Conservation (phyloP, 2,888 invertebrate species). For the Harpagoxenus sublaevis region DNA sequence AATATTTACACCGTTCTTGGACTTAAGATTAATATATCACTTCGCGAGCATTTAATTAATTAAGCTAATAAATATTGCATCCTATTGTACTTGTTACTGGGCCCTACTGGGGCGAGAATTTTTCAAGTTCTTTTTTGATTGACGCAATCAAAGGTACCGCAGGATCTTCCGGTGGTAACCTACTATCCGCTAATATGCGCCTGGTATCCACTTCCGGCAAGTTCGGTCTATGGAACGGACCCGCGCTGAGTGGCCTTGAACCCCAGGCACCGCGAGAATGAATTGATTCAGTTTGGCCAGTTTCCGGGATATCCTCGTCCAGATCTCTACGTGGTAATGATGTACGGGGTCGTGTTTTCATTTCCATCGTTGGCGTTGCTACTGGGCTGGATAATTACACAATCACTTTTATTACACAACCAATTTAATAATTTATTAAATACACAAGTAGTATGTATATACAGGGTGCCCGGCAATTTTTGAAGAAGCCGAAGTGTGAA, state of each 20-base stretch:
- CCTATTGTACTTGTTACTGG: neutral
- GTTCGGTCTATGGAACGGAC: slow-evolving; percentile 88
- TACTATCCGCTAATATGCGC: slow-evolving; percentile 88
- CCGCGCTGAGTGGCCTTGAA: slow-evolving; percentile 89
- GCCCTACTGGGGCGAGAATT: slow-evolving; percentile 73
- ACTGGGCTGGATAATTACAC: slow-evolving; percentile 72
- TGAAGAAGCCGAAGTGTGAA: no score
- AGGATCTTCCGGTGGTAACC: slow-evolving; percentile 90
- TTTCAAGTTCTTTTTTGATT: slow-evolving; percentile 91
- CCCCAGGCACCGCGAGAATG: slow-evolving; percentile 83
- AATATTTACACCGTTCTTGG: slow-evolving; percentile 42
- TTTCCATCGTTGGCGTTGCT: slow-evolving; percentile 75
- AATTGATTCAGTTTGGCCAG: slow-evolving; percentile 73
- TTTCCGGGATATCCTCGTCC: slow-evolving; percentile 77
- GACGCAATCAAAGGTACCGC: slow-evolving; percentile 94
- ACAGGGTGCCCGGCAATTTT: neutral
- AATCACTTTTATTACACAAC: neutral
- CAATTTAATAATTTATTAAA: neutral
- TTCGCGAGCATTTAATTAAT: neutral
- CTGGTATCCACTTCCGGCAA: slow-evolving; percentile 87
- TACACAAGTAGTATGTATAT: neutral
- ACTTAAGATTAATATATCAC: slow-evolving; percentile 5
- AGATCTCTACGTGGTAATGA: slow-evolving; percentile 73
- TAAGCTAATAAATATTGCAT: slow-evolving; percentile 20
- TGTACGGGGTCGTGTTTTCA: slow-evolving; percentile 76